phyloP scores from a whole-genome alignment of 2,113 vertebrate genomes.

The Larimichthys crocea region DNA sequence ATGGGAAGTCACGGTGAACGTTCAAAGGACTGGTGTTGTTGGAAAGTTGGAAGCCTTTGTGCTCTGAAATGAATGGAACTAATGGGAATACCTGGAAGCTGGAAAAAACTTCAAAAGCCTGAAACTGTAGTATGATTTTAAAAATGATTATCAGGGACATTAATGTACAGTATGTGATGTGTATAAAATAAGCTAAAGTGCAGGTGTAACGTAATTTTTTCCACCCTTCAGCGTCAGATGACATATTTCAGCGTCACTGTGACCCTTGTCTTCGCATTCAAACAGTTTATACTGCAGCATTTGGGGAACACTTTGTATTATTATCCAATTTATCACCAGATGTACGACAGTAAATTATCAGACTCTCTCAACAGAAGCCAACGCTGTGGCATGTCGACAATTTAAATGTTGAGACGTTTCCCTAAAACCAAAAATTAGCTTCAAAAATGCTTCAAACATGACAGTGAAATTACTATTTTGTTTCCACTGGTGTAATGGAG shows the following conservation, averaged over 20 bases:
- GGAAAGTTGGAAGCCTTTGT: background rate
- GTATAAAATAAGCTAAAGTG: background rate
- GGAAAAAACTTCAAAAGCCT: background rate
- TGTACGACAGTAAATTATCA: slow-evolving; percentile 63
- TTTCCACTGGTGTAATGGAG: slow-evolving; percentile 61
- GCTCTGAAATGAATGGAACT: background rate
- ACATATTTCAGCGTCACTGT: slow-evolving; percentile 32
- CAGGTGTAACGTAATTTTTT: slow-evolving; percentile 12
- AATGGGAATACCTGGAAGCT: background rate
- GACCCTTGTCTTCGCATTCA: slow-evolving; percentile 24
- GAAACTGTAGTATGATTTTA: background rate
- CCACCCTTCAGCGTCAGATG: background rate
- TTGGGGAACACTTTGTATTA: slow-evolving; percentile 57
- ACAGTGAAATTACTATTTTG: slow-evolving; percentile 60
- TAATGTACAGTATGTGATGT: background rate
- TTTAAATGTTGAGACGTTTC: slow-evolving; percentile 52
- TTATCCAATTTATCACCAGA: slow-evolving; percentile 73
- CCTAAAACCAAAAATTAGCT: slow-evolving; percentile 57
- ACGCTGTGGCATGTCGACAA: slow-evolving; percentile 29
- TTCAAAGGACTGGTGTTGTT: background rate
- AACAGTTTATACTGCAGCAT: slow-evolving; percentile 23
- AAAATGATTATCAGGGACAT: background rate
- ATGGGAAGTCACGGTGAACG: background rate
- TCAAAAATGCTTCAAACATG: slow-evolving; percentile 51
- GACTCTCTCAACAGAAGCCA: slow-evolving; percentile 47